Base-by-base conservation (phyloP, 53 echinoderm and acorn worm species). In the Echinarachnius parma region DNA sequence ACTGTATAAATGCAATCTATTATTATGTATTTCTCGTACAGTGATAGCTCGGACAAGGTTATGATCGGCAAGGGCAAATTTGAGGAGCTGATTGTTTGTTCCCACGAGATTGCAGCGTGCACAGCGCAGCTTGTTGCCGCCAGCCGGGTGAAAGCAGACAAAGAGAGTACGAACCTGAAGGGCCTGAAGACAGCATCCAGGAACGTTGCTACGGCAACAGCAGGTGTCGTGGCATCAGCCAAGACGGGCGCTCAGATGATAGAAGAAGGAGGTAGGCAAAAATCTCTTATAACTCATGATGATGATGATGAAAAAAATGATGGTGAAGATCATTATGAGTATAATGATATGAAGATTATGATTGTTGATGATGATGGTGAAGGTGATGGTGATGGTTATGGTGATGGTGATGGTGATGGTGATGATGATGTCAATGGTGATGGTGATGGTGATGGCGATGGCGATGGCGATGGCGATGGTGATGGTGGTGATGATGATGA, bases 51-150 rank as follows among this genome's bases (percentile, higher is more conserved):
- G 0, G 94, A 93, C 53, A 93, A 84, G 66, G 61, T 93, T 18
- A 83, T 93, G 48, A 86, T 78, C 25, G 86, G 94, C 13, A 88
- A 76, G 21, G 89, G 89, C 21, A 93, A 89, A 62, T 93, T 89
- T 86, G 94, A 93, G 52, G 94, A 89, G 35, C 64, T 93, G 14
- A 84, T 90, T 34, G 94, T 89, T 19, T 89, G 89, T 59, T 93
- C 94, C 18, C 89, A 89, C 31, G 94, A 93, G 78, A 93, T 93
- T 23, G 94, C 94, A 2, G 94, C 94, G 16, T 79, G 86, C 29
- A 93, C 94, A 19, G 94, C 90, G 18, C 93, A 93, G 87, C 83
- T 93, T 28, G 89, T 90, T n/a, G 94, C 83, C 14, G 86, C 94
- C 9, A 90, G 90, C 48, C 76, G 71, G 39, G 94, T 93, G 65